Base-by-base conservation (phyloP, 1,140 invertebrate genomes). In the Pseudomyrmex sp. region DNA sequence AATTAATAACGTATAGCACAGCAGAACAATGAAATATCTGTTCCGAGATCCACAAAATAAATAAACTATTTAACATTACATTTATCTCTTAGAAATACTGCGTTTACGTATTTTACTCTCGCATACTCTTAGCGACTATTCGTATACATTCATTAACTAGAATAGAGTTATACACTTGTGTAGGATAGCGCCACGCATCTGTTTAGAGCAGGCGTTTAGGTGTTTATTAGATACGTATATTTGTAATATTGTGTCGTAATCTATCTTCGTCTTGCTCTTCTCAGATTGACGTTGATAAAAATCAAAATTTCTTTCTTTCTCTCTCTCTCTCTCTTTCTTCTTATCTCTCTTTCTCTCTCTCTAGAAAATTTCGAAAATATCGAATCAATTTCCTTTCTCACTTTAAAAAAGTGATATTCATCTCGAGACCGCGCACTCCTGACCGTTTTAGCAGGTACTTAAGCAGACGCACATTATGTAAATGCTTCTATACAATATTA, bases 131-230 rank as follows among this genome's bases (percentile, higher is more conserved):
- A 94, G 90, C 88, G 90, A 88, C 91, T 94, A 94, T 88, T 94
- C 94, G 94, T 94, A 94, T 94, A 94, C 94, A 94, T 93, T 94
- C 90, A 92, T 93, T 94, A 94, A 94, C 93, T 94, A 94, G 93
- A 94, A 93, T 94, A 93, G 92, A 91, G 91, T 94, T 93, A 93
- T 90, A 35, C 35, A 35, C 35, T 35, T 92, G 91, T 92, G 91
- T 92, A 92, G 92, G 92, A 91, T 92, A 92, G 90, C 92, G 91
- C 90, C 87, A 84, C 63, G 88, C 79, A 86, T 87, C 61, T 70
- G 61, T 75, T 84, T 77, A 65, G 85, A 85, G 82, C 76, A 84
- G 89, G 89, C 89, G 89, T 87, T 66, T 90, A 90, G 83, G 87
- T 35, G 35, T 35, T 0, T 90, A 90, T 87, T 92, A 92, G 86